Percentiles rank a stretch among this genome's conserved stretches.
Conservation (phyloP, 2,888 invertebrate species). For the Parnassius apollo region DNA sequence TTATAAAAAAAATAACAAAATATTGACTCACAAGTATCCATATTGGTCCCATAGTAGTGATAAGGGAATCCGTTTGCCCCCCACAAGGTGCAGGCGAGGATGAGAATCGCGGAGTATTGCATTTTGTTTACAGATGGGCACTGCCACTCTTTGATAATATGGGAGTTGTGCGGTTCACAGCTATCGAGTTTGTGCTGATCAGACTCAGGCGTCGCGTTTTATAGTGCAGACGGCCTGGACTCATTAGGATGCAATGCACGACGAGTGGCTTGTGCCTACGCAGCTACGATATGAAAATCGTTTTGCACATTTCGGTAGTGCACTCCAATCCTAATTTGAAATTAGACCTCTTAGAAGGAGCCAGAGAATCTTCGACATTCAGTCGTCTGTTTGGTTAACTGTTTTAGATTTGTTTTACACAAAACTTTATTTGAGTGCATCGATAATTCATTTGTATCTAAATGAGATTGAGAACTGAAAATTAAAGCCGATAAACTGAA, state of each 20-base stretch:
- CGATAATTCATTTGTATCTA: slow-evolving; percentile 3
- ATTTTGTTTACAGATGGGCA: slow-evolving; percentile 41
- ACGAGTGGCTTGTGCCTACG: slow-evolving; percentile 48
- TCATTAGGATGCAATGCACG: slow-evolving; percentile 72
- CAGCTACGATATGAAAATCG: slow-evolving; percentile 37
- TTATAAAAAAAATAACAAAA: neutral
- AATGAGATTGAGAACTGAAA: slow-evolving; percentile 10
- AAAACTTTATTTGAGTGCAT: neutral
- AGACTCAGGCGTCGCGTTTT: slow-evolving; percentile 54
- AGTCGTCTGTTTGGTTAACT: neutral
- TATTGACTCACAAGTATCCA: slow-evolving; percentile 64
- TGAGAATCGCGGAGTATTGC: slow-evolving; percentile 49
- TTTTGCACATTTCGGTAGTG: slow-evolving; percentile 60
- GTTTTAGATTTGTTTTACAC: slow-evolving; percentile 6
- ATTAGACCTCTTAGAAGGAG: slow-evolving; percentile 55
- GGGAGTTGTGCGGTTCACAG: slow-evolving; percentile 52
- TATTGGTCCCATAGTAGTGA: slow-evolving; percentile 63
- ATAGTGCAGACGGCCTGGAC: slow-evolving; percentile 62
- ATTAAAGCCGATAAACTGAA: slow-evolving; percentile 38
- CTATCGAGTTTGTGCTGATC: slow-evolving; percentile 53
- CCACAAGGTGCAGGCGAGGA: slow-evolving; percentile 55
- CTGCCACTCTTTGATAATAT: slow-evolving; percentile 44
- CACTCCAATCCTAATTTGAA: slow-evolving; percentile 66
- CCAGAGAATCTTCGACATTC: slow-evolving; percentile 60
- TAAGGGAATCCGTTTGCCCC: slow-evolving; percentile 61